Base-by-base conservation (phyloP, 1,140 invertebrate genomes). In the Heliconius hewitsoni region DNA sequence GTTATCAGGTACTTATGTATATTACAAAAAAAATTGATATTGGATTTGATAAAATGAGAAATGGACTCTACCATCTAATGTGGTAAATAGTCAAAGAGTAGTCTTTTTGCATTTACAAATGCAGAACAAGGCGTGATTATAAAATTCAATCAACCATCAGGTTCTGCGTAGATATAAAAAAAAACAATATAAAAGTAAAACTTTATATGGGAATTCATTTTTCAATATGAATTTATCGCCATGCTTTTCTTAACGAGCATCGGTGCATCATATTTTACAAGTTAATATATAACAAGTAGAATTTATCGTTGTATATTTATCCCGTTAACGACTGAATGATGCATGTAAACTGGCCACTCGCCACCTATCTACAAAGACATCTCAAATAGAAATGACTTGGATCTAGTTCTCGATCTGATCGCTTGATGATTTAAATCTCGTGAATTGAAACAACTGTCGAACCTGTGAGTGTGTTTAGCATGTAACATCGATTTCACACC, bases 371-470 rank as follows among this genome's bases (percentile, higher is more conserved):
- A n/a, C 30, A 46, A 37, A 52, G 71, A 73, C 70, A 46, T 78
- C 52, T 52, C 52, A 57, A 60, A 78, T 42, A 73, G 71, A 57
- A 78, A 37, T 37, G 37, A 71, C 23, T 19, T 37, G 74, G n/a
- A 71, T 50, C 74, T 76, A 76, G 37, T 66, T 57, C 71, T 73
- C 37, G 30, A 73, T 73, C 71, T 18, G 30, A 39, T 71, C 30
- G 39, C 19, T 71, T 30, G 71, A 79, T 71, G 39, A 46, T 37
- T 74, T 42, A 74, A 73, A 78, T 79, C 72, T 74, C 52, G 55
- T 18, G 55, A 79, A 79, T 74, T 50, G 73, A 74, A 74, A 71
- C 74, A 75, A 34, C 52, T 66, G 74, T 55, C 30, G 74, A 75
- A 75, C 34, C 18, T 9, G 37, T 72, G 18, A 37, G 71, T 37